These are phyloP conservation scores for Neodiprion fabricii DNA, from an alignment of 1,140 invertebrate species.

Conservation along the genomic window DNA sequence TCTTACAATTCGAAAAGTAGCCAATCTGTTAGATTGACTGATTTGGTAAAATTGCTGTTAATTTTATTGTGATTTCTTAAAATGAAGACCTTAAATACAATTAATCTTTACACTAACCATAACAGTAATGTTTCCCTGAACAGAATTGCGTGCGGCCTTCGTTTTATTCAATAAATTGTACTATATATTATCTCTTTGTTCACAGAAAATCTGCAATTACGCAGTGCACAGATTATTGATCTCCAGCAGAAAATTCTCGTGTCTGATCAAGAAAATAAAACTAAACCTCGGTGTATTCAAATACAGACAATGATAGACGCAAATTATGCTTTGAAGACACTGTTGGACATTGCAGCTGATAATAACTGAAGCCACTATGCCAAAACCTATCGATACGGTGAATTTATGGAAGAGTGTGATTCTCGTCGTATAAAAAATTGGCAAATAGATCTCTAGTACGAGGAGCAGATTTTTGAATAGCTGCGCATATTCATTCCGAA, in stretches of 20 bases:
- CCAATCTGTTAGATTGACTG: background rate
- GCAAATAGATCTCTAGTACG: conserved; percentile 39
- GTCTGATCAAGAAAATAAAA: conserved; percentile 73
- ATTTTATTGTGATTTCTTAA: background rate
- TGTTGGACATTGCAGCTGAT: conserved; percentile 66
- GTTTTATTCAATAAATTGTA: background rate
- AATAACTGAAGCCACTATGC: conserved; percentile 56
- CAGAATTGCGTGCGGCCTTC: background rate
- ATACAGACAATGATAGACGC: conserved; percentile 73
- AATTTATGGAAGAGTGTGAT: conserved; percentile 60
- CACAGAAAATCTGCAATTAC: conserved; percentile 71
- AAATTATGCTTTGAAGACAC: conserved; percentile 66
- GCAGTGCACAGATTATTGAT: conserved; percentile 82
- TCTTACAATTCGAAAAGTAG: background rate
- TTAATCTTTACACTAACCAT: background rate
- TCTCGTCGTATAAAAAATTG: conserved; percentile 44
- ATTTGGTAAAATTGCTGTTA: background rate
- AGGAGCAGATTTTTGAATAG: conserved; percentile 41
- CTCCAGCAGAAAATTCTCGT: conserved; percentile 85
- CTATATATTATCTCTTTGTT: background rate
- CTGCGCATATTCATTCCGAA: conserved; percentile 29
- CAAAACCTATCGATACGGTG: conserved; percentile 58
- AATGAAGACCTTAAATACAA: background rate
- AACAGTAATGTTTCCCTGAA: background rate
- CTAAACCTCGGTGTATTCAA: conserved; percentile 67